These are phyloP conservation scores for Biston stratarius DNA, from an alignment of 2,888 invertebrate genomes.

Conservation along the genomic window DNA sequence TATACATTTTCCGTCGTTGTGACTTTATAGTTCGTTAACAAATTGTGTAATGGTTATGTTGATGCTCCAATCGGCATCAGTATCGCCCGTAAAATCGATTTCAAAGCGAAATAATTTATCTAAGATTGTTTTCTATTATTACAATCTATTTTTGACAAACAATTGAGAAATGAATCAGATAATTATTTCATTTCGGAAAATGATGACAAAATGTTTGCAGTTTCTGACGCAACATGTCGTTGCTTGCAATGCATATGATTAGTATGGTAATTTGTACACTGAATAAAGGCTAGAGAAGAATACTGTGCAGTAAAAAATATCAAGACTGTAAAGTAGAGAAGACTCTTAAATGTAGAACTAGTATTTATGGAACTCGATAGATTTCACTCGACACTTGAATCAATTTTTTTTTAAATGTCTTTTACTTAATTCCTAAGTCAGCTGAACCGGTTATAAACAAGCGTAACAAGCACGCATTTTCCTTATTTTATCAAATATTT, in stretches of 20 bases:
- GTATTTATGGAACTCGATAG: too few relatives aligned
- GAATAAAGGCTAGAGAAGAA: constrained; percentile 20
- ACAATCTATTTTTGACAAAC: neutral
- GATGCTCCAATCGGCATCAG: constrained; percentile 40
- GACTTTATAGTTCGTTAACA: constrained; percentile 37
- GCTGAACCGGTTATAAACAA: neutral
- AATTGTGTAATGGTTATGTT: constrained; percentile 10
- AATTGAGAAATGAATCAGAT: neutral
- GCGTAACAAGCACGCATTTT: too few relatives aligned
- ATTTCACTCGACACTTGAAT: too few relatives aligned
- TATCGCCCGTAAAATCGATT: constrained; percentile 54
- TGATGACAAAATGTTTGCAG: constrained; percentile 53
- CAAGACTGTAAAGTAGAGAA: neutral
- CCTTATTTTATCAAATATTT: too few relatives aligned
- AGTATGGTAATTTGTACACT: constrained; percentile 32
- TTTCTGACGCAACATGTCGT: constrained; percentile 51
- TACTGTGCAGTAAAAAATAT: neutral
- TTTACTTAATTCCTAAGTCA: neutral
- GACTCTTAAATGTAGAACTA: too few relatives aligned
- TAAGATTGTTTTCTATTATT: neutral
- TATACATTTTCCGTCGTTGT: neutral
- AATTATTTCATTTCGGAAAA: neutral
- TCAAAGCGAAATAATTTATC: constrained; percentile 20
- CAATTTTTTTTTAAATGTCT: too few relatives aligned
- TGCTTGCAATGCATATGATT: constrained; percentile 28